Conservation (phyloP, 2,888 invertebrate species). For the Melanophora roralis region DNA sequence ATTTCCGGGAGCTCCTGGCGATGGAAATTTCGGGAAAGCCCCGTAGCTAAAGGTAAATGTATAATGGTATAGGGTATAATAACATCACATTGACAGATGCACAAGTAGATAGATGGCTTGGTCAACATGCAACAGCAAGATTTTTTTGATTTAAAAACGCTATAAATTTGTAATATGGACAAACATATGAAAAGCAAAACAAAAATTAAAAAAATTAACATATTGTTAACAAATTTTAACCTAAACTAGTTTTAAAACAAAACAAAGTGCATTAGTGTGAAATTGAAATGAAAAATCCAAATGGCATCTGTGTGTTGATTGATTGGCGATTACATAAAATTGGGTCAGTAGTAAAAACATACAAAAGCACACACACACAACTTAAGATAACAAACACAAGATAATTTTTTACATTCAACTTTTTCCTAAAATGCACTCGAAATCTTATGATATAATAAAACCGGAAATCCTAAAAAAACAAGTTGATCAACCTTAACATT, state of each 20-base stretch:
- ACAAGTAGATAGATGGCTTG: too few relatives aligned
- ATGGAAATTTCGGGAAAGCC: too few relatives aligned
- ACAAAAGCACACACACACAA: not conserved
- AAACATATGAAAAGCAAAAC: not conserved
- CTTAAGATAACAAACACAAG: not conserved
- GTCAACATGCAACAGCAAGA: too few relatives aligned
- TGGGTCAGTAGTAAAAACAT: slow-evolving; percentile 15
- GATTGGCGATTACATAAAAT: not conserved
- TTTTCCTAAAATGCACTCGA: slow-evolving; percentile 51
- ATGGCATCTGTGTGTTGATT: not conserved
- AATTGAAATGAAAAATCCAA: too few relatives aligned
- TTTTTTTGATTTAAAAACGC: too few relatives aligned
- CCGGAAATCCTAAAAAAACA: slow-evolving; percentile 8
- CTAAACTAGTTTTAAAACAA: slow-evolving; percentile 21
- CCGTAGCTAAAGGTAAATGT: too few relatives aligned
- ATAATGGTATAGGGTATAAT: too few relatives aligned
- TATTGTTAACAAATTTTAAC: slow-evolving; percentile 10
- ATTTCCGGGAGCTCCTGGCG: too few relatives aligned
- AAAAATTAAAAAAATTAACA: not conserved
- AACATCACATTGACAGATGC: too few relatives aligned
- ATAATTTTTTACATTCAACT: not conserved
- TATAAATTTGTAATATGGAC: too few relatives aligned
- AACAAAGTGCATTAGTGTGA: too few relatives aligned
- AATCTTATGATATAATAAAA: slow-evolving; percentile 30
- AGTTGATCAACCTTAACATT: not conserved